phyloP scores from a whole-genome alignment of 1,140 invertebrate species.

The Drosophila carrolli region DNA sequence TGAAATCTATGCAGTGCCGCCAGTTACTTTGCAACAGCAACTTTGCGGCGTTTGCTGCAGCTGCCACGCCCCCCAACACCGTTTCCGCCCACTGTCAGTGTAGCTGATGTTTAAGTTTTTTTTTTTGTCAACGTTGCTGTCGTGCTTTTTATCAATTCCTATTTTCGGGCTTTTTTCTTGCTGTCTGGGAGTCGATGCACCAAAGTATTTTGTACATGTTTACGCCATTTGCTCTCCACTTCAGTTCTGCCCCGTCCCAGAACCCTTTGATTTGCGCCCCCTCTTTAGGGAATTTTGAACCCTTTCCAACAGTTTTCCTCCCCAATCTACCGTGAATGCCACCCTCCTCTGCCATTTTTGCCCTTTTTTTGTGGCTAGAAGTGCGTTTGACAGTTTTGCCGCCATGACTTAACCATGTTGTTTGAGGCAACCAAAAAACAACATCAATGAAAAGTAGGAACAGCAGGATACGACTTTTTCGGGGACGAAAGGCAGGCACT shows the following conservation, averaged over 20 bases:
- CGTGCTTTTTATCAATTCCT: conserved; percentile 64
- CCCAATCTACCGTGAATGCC: too few relatives aligned
- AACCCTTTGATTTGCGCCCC: conserved; percentile 15
- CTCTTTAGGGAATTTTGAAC: conserved; percentile 5
- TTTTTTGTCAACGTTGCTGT: conserved; percentile 16
- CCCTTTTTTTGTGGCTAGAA: conserved; percentile 13
- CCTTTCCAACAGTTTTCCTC: too few relatives aligned
- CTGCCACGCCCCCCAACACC: background rate
- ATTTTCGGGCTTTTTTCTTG: conserved; percentile 10
- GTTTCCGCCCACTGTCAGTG: conserved; percentile 27
- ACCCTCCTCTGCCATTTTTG: background rate
- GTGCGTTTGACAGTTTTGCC: conserved; percentile 75
- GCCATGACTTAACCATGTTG: conserved; percentile 71
- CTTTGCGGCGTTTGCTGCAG: conserved; percentile 39
- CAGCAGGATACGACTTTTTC: conserved; percentile 36
- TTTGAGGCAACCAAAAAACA: conserved; percentile 19
- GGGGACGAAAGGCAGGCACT: conserved; percentile 35
- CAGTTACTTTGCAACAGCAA: conserved; percentile 13
- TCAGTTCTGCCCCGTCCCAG: background rate
- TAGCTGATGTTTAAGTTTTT: conserved; percentile 31
- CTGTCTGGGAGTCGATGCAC: conserved; percentile 32
- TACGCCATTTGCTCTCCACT: conserved; percentile 64
- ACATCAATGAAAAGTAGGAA: conserved; percentile 30
- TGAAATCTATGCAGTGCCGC: conserved; percentile 23
- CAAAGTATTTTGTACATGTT: conserved; percentile 82